Evolutionary conservation across 2,113 vertebrate genomes (phyloP).

Genomic region (Argyrosomus japonicus): DNA sequence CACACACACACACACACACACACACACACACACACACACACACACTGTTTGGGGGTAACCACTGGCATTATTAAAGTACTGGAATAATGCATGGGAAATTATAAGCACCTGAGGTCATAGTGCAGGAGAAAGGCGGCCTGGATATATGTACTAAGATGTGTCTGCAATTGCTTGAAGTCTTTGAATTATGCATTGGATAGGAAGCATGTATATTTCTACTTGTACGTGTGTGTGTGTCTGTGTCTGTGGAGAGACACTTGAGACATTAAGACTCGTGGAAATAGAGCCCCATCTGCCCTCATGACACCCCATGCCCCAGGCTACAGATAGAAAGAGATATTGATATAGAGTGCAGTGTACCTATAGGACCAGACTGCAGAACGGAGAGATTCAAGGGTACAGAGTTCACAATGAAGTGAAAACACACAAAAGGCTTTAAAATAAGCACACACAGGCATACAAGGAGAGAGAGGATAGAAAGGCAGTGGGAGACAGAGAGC

Average conservation of each 20-base stretch:
- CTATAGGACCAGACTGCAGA: constrained; percentile 52
- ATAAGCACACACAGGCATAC: constrained; percentile 14
- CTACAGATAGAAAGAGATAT: constrained; percentile 55
- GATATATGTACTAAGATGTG: constrained; percentile 16
- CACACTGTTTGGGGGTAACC: constrained; percentile 19
- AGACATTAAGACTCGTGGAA: constrained; percentile 58
- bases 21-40: not conserved
- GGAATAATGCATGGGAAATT: constrained; percentile 50
- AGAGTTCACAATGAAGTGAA: constrained; percentile 55
- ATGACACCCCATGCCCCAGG: constrained; percentile 41
- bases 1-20: constrained; percentile 5
- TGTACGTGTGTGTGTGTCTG: not conserved
- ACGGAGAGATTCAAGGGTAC: constrained; percentile 43
- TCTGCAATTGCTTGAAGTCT: constrained; percentile 37
- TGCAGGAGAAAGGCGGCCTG: constrained; percentile 27
- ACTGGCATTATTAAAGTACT: constrained; percentile 27
- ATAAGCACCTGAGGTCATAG: constrained; percentile 28
- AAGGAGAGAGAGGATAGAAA: constrained; percentile 3
- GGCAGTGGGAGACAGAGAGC: constrained; percentile 9
- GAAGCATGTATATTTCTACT: constrained; percentile 25
- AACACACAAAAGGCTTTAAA: constrained; percentile 47
- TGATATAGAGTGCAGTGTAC: constrained; percentile 41
- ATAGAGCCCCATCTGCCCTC: constrained; percentile 43
- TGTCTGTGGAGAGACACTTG: constrained; percentile 32
- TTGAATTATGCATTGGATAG: constrained; percentile 53